These are phyloP conservation scores for Darevskia mixta DNA, from an alignment of 2,797 vertebrate species.

Conservation along the genomic window DNA sequence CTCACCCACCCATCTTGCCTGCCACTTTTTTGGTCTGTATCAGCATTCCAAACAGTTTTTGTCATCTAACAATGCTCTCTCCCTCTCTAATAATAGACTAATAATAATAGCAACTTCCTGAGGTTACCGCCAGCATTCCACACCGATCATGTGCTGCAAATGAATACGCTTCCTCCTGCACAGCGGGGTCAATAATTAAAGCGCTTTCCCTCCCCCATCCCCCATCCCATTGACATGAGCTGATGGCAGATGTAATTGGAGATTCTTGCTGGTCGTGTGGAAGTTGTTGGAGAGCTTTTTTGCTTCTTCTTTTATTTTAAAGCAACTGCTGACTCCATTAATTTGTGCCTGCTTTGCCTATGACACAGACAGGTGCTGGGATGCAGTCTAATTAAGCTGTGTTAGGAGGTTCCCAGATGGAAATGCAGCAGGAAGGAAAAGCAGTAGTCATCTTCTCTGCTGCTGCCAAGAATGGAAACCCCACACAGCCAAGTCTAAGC, in stretches of 20 bases:
- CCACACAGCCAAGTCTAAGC: conserved; percentile 9
- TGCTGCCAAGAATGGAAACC: conserved; percentile 23
- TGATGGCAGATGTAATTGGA: conserved; percentile 31
- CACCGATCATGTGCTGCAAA: background rate
- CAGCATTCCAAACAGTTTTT: background rate
- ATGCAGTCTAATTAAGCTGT: conserved; percentile 59
- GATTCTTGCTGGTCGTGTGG: conserved; percentile 41
- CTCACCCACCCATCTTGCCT: background rate
- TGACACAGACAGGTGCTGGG: conserved; percentile 58
- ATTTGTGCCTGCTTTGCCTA: conserved; percentile 42
- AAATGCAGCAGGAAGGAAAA: conserved; percentile 15
- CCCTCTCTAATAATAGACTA: conserved; percentile 28
- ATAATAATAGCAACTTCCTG: conserved; percentile 29
- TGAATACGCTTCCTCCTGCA: conserved; percentile 44
- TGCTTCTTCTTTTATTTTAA: background rate
- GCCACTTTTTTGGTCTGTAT: conserved; percentile 30
- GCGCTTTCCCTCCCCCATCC: conserved; percentile 41
- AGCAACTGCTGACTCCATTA: conserved; percentile 41
- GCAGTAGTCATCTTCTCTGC: conserved; percentile 4
- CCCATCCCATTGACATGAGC: conserved; percentile 26
- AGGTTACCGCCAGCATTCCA: conserved; percentile 25
- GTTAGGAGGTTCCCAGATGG: conserved; percentile 14
- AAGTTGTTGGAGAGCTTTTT: conserved; percentile 13
- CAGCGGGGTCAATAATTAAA: conserved; percentile 66
- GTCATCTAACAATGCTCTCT: conserved; percentile 6